Percentiles rank a stretch among this genome's conserved stretches.
phyloP scores from a whole-genome alignment of 2,797 vertebrate genomes.

The Lophura swinhoii region DNA sequence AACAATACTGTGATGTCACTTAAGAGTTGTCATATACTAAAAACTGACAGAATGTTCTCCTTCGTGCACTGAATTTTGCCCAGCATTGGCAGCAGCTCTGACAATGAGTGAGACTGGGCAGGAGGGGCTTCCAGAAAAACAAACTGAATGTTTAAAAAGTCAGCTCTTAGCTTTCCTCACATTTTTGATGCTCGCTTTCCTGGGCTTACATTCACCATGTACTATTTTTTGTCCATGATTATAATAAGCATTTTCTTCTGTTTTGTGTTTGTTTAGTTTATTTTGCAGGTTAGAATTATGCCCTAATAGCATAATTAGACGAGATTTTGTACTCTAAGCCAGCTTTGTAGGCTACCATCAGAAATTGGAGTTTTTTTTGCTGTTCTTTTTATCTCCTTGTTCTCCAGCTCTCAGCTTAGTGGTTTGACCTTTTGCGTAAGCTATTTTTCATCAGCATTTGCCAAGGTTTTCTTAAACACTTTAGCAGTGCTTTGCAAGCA shows the following conservation, averaged over 20 bases:
- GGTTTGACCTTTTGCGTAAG: conserved; percentile 64
- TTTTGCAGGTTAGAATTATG: conserved; percentile 39
- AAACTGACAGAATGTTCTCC: not conserved
- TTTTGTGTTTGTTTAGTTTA: conserved; percentile 6
- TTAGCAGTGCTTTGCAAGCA: conserved; percentile 36
- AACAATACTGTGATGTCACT: not conserved
- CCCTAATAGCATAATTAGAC: not conserved
- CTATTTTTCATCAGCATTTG: conserved; percentile 60
- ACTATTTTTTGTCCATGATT: not conserved
- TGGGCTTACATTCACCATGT: not conserved
- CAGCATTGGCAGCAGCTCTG: accelerated
- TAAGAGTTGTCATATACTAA: not conserved
- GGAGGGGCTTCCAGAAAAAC: not conserved
- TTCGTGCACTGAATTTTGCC: not conserved
- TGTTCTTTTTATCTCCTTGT: conserved; percentile 48
- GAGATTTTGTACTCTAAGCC: not conserved
- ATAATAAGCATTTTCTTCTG: not conserved
- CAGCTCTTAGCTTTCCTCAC: not conserved
- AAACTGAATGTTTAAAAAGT: not conserved
- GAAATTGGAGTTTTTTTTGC: conserved; percentile 16
- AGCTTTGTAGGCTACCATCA: conserved; percentile 34
- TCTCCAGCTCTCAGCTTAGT: conserved; percentile 43
- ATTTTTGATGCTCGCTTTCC: not conserved
- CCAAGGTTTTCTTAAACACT: conserved; percentile 63
- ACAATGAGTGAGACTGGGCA: not conserved